phyloP scores from a whole-genome alignment of 1,140 invertebrate genomes.

The Latrodectus geometricus region DNA sequence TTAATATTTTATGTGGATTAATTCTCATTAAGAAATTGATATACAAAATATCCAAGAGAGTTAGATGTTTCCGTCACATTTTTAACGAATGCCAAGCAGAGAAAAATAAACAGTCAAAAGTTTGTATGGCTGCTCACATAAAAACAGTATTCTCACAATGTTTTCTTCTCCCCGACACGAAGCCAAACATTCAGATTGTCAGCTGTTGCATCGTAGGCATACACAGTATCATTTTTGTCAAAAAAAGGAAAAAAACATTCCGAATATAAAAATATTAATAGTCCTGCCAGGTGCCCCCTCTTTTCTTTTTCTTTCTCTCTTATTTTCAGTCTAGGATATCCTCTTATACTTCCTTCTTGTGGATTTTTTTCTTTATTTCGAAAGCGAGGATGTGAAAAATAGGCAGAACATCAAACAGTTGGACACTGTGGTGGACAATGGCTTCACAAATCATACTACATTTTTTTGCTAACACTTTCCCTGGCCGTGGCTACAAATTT shows the following conservation, averaged over 20 bases:
- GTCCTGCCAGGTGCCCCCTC: slow-evolving; percentile 27
- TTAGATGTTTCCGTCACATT: too few relatives aligned
- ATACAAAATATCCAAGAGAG: too few relatives aligned
- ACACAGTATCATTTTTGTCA: slow-evolving; percentile 21
- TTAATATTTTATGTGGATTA: too few relatives aligned
- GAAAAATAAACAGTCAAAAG: too few relatives aligned
- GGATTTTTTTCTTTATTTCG: not conserved
- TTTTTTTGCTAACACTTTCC: not conserved
- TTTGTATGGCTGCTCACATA: not conserved
- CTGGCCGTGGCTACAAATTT: not conserved
- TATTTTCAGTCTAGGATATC: slow-evolving; percentile 3
- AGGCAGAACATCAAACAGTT: slow-evolving; percentile 2
- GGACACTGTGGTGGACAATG: not conserved
- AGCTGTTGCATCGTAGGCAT: slow-evolving; percentile 23
- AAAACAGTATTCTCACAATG: not conserved
- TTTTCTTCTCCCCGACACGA: not conserved
- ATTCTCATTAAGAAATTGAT: too few relatives aligned
- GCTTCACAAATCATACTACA: not conserved
- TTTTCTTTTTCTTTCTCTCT: not conserved
- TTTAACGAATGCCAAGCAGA: too few relatives aligned
- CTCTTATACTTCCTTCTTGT: not conserved
- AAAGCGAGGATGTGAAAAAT: not conserved
- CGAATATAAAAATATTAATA: slow-evolving; percentile 45
- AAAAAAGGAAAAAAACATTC: slow-evolving; percentile 18
- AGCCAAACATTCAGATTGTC: not conserved